Percentiles rank a stretch among this genome's conserved stretches.
Evolutionary conservation across 35 echinoderm and acorn worm genomes (phyloP).

Genomic region (Apostichopus japonicus): DNA sequence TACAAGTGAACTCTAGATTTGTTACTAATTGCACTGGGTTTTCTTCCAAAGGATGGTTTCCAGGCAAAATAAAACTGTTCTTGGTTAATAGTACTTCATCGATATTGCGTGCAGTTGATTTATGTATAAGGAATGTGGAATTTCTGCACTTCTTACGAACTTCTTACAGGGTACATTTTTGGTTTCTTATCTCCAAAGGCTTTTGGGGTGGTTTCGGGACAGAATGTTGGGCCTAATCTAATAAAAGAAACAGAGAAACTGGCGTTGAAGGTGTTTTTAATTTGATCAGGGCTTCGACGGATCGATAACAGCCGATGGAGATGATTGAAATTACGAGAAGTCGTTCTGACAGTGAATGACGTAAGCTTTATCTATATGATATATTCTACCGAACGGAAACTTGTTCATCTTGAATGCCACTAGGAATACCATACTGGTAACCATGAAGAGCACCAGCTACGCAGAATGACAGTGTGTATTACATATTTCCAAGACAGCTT

Average conservation of each 20-base stretch:
- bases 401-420: background rate
- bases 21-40: too few relatives aligned
- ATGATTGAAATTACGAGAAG: slow-evolving; percentile 21
- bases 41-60: too few relatives aligned
- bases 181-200: background rate
- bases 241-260: slow-evolving; percentile 1
- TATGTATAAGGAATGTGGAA: background rate
- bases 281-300: background rate
- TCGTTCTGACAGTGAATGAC: slow-evolving; percentile 10
- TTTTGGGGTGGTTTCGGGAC: background rate
- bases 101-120: background rate
- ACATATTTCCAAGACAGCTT: too few relatives aligned
- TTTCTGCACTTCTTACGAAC: background rate
- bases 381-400: background rate
- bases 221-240: slow-evolving; percentile 2
- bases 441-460: too few relatives aligned
- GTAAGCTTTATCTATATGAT: background rate
- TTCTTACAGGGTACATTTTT: background rate
- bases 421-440: too few relatives aligned
- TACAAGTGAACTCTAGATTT: too few relatives aligned
- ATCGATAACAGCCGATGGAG: slow-evolving; percentile 25
- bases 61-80: too few relatives aligned
- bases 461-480: too few relatives aligned
- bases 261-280: slow-evolving; percentile 48
- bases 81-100: too few relatives aligned